Evolutionary conservation across 2,113 vertebrate species (phyloP), one percentile per base, ranked within the genome.

Genomic region (Calidris pugnax): DNA sequence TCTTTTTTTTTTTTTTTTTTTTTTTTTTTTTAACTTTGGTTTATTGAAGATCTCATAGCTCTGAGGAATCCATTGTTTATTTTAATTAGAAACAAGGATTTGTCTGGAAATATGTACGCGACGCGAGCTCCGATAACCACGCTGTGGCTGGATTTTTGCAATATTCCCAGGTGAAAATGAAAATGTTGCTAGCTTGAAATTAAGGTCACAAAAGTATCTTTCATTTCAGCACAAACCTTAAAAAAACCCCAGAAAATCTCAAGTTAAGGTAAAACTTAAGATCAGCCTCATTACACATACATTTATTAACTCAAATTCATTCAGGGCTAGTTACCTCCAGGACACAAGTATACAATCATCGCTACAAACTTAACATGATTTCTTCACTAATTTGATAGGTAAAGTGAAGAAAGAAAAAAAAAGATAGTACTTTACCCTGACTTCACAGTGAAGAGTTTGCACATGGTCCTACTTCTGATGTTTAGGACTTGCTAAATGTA

Each of bases 51-150:
- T 73, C 92, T 95, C 82, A 5, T 85, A 77, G 97, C 96, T 98
- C 96, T 96, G 93, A 98, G 96, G 97, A 98, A 98, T 97, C 95
- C 95, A 91, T 92, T 97, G 96, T 97, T 97, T 97, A 92, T 97
- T 98, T 98, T 98, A 98, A 98, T 97, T 97, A 98, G 93, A 50
- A 96, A 86, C 74, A 51, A 95, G 93, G 87, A 93, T 97, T 97
- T 97, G 86, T 96, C 93, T 92, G 95, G 93, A 85, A 94, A 88
- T 81, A 74, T 3, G 43, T 63, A 68, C 6, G 17, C 10, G 51
- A 71, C 3, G 12, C 68, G 89, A 47, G 72, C 80, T 89, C 59
- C 33, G 5, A 59, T 47, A 90, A 43, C 50, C 30, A 8, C 8
- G 28, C 89, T 33, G 28, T 11, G 53, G 71, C 53, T 83, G 68